phyloP scores from a whole-genome alignment of 2,888 invertebrate species.

The Diplolepis rosae region DNA sequence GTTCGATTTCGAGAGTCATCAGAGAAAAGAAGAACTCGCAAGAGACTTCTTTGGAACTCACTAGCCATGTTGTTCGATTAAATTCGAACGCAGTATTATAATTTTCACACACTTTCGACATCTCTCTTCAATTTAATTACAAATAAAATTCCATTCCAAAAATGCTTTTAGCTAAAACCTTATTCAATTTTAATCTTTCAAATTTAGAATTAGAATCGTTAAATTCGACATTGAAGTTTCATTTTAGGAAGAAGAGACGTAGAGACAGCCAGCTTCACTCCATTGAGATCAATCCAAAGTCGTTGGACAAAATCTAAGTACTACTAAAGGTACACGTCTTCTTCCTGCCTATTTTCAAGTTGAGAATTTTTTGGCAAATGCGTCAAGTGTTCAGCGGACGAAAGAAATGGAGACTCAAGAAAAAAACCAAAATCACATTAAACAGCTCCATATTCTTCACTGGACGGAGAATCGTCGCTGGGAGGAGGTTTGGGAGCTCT shows the following conservation, averaged over 20 bases:
- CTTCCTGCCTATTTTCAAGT: slow-evolving; percentile 2
- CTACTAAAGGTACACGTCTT: slow-evolving; percentile 12
- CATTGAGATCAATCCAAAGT: slow-evolving; percentile 25
- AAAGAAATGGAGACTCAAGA: not conserved
- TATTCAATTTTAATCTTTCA: too few species aligned
- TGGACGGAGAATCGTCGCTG: slow-evolving; percentile 72
- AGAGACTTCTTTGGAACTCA: slow-evolving; percentile 49
- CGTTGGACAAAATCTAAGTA: slow-evolving; percentile 21
- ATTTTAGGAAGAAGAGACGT: slow-evolving; percentile 1
- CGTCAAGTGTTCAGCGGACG: not conserved
- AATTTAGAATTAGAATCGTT: too few species aligned
- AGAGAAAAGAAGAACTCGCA: slow-evolving; percentile 22
- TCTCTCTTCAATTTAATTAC: not conserved
- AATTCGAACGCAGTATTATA: slow-evolving; percentile 10
- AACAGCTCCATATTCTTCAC: slow-evolving; percentile 71
- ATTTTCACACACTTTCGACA: not conserved
- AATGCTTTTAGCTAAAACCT: too few species aligned
- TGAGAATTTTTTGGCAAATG: slow-evolving; percentile 21
- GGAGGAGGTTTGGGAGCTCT: slow-evolving; percentile 66
- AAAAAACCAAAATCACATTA: too few species aligned
- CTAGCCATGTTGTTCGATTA: slow-evolving; percentile 41
- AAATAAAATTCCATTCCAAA: not conserved
- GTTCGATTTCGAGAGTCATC: not conserved
- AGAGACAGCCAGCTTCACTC: slow-evolving; percentile 1
- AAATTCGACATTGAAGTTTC: not conserved